Evolutionary conservation across 2,113 vertebrate genomes (phyloP).

Genomic region (Psophia crepitans): DNA sequence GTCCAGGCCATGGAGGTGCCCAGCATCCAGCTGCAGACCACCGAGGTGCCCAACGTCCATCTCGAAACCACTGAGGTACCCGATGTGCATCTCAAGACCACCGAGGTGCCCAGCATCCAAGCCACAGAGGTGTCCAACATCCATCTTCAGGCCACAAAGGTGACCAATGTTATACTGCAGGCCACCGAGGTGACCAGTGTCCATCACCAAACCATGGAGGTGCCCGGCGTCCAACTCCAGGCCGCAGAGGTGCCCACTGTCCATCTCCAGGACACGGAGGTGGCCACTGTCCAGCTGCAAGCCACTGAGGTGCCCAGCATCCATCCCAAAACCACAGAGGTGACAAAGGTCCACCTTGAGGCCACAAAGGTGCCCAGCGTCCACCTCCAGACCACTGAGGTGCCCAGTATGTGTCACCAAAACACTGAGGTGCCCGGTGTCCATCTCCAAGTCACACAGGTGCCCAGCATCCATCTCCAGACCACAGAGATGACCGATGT

Average conservation of each 20-base stretch:
- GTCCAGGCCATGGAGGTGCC: background rate
- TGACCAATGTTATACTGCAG: background rate
- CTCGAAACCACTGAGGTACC: background rate
- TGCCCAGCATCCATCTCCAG: background rate
- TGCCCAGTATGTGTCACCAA: background rate
- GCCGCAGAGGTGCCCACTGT: background rate
- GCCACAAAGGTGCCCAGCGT: background rate
- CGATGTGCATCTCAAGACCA: background rate
- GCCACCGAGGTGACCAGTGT: background rate
- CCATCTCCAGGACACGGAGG: constrained; percentile 27
- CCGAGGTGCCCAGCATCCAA: background rate
- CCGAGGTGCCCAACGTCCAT: constrained; percentile 22
- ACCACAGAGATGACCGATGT: background rate
- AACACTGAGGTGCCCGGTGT: background rate
- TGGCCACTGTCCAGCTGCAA: constrained; percentile 46
- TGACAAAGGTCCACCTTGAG: constrained; percentile 48
- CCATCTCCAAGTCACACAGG: background rate
- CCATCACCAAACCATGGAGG: constrained; percentile 38
- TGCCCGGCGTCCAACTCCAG: background rate
- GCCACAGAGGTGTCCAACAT: background rate
- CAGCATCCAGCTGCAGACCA: background rate
- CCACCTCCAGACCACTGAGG: background rate
- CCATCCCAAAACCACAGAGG: background rate
- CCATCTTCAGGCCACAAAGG: constrained; percentile 44
- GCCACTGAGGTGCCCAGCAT: background rate